A percentile compares a stretch with the other conserved stretches of the same genome.
These are phyloP conservation scores for Limanda limanda DNA, from an alignment of 2,113 vertebrate genomes.

Conservation along the genomic window DNA sequence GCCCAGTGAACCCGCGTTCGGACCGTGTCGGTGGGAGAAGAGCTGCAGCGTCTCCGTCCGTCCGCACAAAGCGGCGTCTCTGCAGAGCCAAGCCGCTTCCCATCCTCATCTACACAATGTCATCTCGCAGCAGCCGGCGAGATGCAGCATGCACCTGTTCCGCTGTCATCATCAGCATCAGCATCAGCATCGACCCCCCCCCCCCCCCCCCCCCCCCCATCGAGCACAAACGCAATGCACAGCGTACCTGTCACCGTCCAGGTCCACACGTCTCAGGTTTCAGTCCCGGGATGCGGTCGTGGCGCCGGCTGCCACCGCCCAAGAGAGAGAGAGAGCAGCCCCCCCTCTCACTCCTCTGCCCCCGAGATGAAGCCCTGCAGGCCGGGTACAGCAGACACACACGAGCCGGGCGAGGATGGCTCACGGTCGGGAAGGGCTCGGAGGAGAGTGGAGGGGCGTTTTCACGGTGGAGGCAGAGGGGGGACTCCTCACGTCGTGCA, in stretches of 20 bases:
- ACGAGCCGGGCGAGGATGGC: constrained; percentile 64
- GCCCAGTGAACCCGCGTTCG: constrained; percentile 42
- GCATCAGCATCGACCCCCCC: no score
- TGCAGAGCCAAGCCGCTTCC: constrained; percentile 9
- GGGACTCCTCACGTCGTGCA: constrained; percentile 78
- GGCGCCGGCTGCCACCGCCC: constrained; percentile 70
- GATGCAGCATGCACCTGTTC: constrained; percentile 68
- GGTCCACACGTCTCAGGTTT: constrained; percentile 69
- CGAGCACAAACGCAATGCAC: constrained; percentile 33
- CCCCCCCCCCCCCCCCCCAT: no score
- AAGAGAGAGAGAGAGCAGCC: constrained; percentile 49
- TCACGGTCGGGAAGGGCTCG: constrained; percentile 42
- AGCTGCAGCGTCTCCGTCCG: constrained; percentile 58
- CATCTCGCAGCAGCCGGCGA: constrained; percentile 48
- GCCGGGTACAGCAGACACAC: constrained; percentile 55
- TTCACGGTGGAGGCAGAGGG: constrained; percentile 62
- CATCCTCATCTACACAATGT: constrained; percentile 52
- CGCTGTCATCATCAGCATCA: constrained; percentile 41
- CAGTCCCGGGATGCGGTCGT: constrained; percentile 74
- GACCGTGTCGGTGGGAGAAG: constrained; percentile 60
- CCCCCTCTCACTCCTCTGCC: constrained; percentile 17
- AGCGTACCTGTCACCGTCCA: constrained; percentile 74
- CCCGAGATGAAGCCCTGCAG: constrained; percentile 63
- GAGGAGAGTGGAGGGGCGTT: constrained; percentile 74
- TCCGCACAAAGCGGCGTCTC: constrained; percentile 58